Percentiles rank a stretch among this genome's conserved stretches.
phyloP scores from a whole-genome alignment of 2,888 invertebrate species.

The Muscina levida region DNA sequence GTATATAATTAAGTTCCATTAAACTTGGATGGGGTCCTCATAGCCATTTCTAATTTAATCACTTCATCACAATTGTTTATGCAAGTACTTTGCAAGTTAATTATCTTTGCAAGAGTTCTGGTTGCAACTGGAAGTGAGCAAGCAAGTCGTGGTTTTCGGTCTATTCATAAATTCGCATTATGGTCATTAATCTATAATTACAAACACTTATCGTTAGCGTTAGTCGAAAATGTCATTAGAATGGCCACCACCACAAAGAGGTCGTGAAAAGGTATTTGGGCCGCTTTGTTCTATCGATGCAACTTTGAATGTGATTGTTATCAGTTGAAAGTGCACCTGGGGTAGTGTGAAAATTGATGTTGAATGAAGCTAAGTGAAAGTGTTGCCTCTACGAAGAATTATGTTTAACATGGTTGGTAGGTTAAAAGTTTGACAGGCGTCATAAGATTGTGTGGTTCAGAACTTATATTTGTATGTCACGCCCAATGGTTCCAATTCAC shows the following conservation, averaged over 20 bases:
- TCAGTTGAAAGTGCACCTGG: background rate
- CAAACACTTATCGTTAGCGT: slow-evolving; percentile 54
- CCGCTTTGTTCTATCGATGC: background rate
- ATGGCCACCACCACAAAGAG: slow-evolving; percentile 41
- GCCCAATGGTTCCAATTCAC: no score
- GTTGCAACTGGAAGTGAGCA: slow-evolving; percentile 16
- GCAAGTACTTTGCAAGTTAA: slow-evolving; percentile 27
- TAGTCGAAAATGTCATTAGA: slow-evolving; percentile 53
- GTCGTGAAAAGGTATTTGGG: background rate
- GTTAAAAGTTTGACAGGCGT: no score
- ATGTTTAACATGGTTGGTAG: no score
- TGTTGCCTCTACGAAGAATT: no score
- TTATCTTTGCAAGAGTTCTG: slow-evolving; percentile 12
- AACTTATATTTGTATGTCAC: no score
- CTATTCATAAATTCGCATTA: slow-evolving; percentile 46
- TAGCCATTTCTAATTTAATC: slow-evolving; percentile 7
- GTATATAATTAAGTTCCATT: slow-evolving; percentile 23
- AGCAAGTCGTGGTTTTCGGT: slow-evolving; percentile 14
- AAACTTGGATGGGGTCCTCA: slow-evolving; percentile 9
- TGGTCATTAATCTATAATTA: slow-evolving; percentile 54
- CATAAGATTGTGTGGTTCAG: no score
- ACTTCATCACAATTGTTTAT: slow-evolving; percentile 44
- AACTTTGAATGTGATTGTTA: background rate
- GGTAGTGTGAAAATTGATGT: no score
- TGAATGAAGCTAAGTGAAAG: no score